Conservation (phyloP, 2,113 vertebrate genomes). For the Azemiops feae region DNA sequence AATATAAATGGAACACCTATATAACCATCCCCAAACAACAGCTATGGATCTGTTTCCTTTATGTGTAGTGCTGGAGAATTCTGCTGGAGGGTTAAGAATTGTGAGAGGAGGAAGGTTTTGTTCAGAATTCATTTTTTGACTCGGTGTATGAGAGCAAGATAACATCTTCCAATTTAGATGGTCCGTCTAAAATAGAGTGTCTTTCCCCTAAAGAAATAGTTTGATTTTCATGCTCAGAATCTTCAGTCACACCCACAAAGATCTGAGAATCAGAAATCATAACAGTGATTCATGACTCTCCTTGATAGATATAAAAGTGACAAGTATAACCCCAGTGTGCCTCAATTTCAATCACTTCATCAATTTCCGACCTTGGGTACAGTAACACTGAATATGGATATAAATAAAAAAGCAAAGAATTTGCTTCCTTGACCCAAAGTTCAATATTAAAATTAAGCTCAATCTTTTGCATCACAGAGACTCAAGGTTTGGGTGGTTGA, state of each 20-base stretch:
- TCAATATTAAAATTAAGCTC: conserved; percentile 42
- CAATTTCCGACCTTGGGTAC: conserved; percentile 50
- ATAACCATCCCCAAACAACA: not conserved
- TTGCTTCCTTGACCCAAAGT: conserved; percentile 46
- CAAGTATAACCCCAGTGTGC: conserved; percentile 27
- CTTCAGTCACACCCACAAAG: not conserved
- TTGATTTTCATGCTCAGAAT: too few relatives aligned
- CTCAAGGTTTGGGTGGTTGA: conserved; percentile 29
- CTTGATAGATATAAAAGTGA: not conserved
- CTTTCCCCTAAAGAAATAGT: not conserved
- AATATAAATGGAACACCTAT: not conserved
- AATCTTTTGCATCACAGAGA: conserved; percentile 55
- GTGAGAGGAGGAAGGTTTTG: not conserved
- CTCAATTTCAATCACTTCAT: conserved; percentile 31
- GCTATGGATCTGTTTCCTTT: too few relatives aligned
- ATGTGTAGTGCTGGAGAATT: not conserved
- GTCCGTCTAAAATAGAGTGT: not conserved
- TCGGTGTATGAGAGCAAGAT: not conserved
- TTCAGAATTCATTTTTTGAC: not conserved
- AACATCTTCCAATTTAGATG: not conserved
- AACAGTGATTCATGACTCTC: not conserved
- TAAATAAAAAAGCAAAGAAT: conserved; percentile 55
- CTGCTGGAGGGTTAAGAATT: not conserved
- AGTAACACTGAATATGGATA: conserved; percentile 50
- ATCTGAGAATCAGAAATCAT: not conserved